phyloP scores from a whole-genome alignment of 64 coral and sea anemone species.

The Montipora sp. region DNA sequence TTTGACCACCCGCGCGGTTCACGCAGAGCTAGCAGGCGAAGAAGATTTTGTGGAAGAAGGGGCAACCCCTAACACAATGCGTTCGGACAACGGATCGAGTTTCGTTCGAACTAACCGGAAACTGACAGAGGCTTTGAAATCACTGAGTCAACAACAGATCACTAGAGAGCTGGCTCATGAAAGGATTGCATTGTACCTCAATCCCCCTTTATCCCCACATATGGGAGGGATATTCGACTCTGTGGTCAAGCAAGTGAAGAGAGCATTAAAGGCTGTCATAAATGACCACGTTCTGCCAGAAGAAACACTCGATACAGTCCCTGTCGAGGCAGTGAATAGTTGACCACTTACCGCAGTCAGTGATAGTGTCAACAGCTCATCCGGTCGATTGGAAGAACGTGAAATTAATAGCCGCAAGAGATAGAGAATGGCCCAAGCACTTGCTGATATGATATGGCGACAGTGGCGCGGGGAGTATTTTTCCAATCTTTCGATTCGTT shows the following conservation, averaged over 20 bases:
- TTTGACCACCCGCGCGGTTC: slow-evolving; percentile 20
- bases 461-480: slow-evolving; percentile 57
- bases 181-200: slow-evolving; percentile 32
- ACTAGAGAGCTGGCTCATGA: not conserved
- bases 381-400: slow-evolving; percentile 6
- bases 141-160: not conserved
- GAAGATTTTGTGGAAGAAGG: slow-evolving; percentile 38
- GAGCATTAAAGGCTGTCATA: slow-evolving; percentile 33
- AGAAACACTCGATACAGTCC: slow-evolving; percentile 22
- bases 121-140: not conserved
- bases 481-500: not conserved
- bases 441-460: slow-evolving; percentile 42
- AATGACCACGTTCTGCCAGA: slow-evolving; percentile 5
- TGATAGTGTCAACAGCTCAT: slow-evolving; percentile 6
- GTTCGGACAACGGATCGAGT: slow-evolving; percentile 30
- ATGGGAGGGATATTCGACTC: not conserved
- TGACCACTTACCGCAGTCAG: slow-evolving; percentile 11
- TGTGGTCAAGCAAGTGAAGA: slow-evolving; percentile 47
- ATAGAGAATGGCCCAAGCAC: slow-evolving; percentile 15
- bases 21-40: slow-evolving; percentile 27
- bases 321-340: slow-evolving; percentile 21
- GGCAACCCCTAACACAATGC: slow-evolving; percentile 29
- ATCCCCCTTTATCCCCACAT: slow-evolving; percentile 9
- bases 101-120: slow-evolving; percentile 14
- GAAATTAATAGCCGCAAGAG: slow-evolving; percentile 12